Evolutionary conservation across 1,140 invertebrate genomes (phyloP).

Genomic region (Saxidomus purpurata): DNA sequence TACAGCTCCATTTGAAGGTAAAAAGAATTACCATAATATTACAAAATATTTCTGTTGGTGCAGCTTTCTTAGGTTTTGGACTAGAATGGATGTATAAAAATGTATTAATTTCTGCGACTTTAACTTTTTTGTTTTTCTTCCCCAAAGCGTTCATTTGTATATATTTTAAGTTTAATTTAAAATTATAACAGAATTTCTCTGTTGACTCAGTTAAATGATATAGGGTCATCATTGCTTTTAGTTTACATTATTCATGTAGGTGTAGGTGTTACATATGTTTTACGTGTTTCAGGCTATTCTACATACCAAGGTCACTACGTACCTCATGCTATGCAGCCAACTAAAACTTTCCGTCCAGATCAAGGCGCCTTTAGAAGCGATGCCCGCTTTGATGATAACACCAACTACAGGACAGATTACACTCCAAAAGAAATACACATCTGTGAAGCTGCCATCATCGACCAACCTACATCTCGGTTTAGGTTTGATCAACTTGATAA

Average conservation of each 20-base stretch:
- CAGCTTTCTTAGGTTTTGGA: too few species aligned
- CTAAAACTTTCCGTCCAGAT: slow-evolving; percentile 49
- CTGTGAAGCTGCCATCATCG: slow-evolving; percentile 46
- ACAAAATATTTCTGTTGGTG: neutral
- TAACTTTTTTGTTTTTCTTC: too few species aligned
- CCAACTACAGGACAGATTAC: slow-evolving; percentile 59
- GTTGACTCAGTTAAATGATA: too few species aligned
- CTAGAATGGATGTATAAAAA: too few species aligned
- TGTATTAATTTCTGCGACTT: too few species aligned
- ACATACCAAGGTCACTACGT: slow-evolving; percentile 59
- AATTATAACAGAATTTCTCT: too few species aligned
- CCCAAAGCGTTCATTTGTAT: too few species aligned
- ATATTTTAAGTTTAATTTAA: too few species aligned
- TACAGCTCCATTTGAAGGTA: slow-evolving; percentile 85
- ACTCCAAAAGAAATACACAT: slow-evolving; percentile 37
- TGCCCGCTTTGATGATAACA: slow-evolving; percentile 54
- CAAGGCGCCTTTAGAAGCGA: slow-evolving; percentile 40
- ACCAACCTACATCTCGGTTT: slow-evolving; percentile 42
- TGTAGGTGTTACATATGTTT: too few species aligned
- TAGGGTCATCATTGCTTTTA: too few species aligned
- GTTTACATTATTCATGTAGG: too few species aligned
- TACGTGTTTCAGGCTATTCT: slow-evolving; percentile 51
- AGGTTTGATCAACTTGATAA: slow-evolving; percentile 26
- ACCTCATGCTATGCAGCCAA: slow-evolving; percentile 40
- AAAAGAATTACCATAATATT: slow-evolving; percentile 73